A percentile compares a stretch with the other conserved stretches of the same genome.
These are phyloP conservation scores for Phycodurus eques DNA, from an alignment of 2,113 vertebrate species.

Conservation along the genomic window DNA sequence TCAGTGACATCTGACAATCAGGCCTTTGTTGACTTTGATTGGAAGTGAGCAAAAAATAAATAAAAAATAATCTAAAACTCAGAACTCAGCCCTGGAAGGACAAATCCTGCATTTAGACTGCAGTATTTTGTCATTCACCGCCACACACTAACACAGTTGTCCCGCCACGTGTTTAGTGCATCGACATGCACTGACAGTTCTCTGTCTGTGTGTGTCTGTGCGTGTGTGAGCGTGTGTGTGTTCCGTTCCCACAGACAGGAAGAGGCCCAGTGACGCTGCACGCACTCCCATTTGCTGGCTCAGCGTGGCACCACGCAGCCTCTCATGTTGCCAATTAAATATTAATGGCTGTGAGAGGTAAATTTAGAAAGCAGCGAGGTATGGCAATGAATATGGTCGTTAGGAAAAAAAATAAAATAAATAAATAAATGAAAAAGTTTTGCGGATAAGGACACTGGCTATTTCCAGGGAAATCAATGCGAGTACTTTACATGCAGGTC, in stretches of 20 bases:
- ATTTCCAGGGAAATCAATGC: not conserved
- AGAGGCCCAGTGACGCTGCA: slow-evolving; percentile 32
- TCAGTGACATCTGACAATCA: too few relatives aligned
- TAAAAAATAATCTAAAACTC: not conserved
- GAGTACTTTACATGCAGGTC: not conserved
- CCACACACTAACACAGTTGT: not conserved
- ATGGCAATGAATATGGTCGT: slow-evolving; percentile 35
- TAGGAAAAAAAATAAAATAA: slow-evolving; percentile 6
- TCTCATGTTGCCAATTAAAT: slow-evolving; percentile 56
- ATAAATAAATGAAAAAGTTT: not conserved
- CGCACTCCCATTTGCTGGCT: slow-evolving; percentile 51
- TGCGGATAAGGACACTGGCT: not conserved
- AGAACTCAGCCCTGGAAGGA: not conserved
- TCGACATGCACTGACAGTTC: slow-evolving; percentile 42
- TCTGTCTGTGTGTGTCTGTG: slow-evolving; percentile 20
- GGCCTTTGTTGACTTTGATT: too few relatives aligned
- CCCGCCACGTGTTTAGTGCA: slow-evolving; percentile 2
- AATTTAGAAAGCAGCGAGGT: slow-evolving; percentile 54
- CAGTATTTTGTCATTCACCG: not conserved
- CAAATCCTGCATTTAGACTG: not conserved
- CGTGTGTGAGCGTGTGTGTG: slow-evolving; percentile 1
- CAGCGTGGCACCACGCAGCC: slow-evolving; percentile 46
- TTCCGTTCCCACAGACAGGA: slow-evolving; percentile 30
- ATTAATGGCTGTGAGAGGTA: slow-evolving; percentile 59
- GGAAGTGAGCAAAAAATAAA: too few relatives aligned